Base-by-base conservation (phyloP, 2,797 vertebrate species). In the Aulostomus chinensis region DNA sequence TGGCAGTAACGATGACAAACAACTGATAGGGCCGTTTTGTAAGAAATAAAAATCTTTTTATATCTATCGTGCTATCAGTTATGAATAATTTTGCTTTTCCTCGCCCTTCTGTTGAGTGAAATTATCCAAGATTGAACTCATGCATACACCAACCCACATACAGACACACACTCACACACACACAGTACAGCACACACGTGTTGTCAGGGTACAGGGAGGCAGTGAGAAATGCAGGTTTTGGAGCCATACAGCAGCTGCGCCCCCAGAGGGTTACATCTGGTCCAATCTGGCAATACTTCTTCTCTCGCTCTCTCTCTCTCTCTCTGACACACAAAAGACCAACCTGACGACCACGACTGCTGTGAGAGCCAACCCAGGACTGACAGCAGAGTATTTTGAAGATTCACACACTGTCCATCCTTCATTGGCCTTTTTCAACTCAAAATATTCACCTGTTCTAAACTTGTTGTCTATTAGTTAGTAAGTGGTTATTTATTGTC, bases 251-350 rank as follows among this genome's bases (percentile, higher is more conserved):
- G 64, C 86, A 87, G 80, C 80, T 85, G 81, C 75, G 68, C 56
- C 79, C 83, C 76, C 68, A 78, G 73, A 84, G 82, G 83, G 84
- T 75, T 73, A 53, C 85, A 86, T 87, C 78, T 87, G 84, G 68
- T 77, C 75, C 82, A 85, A 59, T 86, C 75, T 85, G 79, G 85
- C 72, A 81, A 73, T 70, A 52, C 47, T 16, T 61, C 38, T 35
- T 52, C 26, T 47, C 54, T 67, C 46, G 59, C 56, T 54, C 48
- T 34, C 49, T 20, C 30, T 33, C 24, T 51, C 28, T 45, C 55
- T 68, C 43, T 59, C 57, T 52, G 30, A 36, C 33, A 42, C 39
- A 52, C 17, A 54, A 25, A 25, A 25, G 24, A 7, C 24, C 2
- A 25, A 7, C 76, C 66, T 81, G 79, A 71, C 83, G 76, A 66